A percentile compares a stretch with the other conserved stretches of the same genome.
These are phyloP conservation scores for Chauna torquata DNA, from an alignment of 2,113 vertebrate genomes.

Conservation along the genomic window DNA sequence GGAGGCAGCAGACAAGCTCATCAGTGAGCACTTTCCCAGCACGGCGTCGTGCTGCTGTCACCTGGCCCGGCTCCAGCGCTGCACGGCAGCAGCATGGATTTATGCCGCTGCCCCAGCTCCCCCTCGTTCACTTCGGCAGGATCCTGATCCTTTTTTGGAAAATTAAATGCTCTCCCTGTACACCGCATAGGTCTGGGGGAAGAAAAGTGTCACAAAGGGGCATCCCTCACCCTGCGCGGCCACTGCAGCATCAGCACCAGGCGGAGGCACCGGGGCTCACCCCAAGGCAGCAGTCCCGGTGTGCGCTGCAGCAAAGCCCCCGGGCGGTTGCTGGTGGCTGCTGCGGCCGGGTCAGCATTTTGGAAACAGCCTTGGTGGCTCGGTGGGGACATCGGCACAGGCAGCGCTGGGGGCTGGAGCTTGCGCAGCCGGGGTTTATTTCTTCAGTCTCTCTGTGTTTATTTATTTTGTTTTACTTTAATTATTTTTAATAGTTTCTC, in stretches of 20 bases:
- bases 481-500: not conserved
- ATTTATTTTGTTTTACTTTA: not conserved
- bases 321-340: too few relatives aligned
- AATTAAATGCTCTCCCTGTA: not conserved
- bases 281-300: too few relatives aligned
- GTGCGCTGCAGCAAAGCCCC: too few relatives aligned
- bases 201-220: too few relatives aligned
- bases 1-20: not conserved
- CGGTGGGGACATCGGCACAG: not conserved
- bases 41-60: not conserved
- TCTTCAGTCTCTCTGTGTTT: not conserved
- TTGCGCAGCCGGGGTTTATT: not conserved
- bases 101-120: not conserved
- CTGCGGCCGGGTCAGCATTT: fast-evolving
- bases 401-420: not conserved
- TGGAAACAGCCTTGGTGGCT: not conserved
- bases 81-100: fast-evolving
- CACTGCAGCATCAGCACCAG: not conserved
- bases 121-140: not conserved
- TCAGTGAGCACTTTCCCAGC: not conserved
- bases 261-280: too few relatives aligned
- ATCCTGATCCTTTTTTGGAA: not conserved
- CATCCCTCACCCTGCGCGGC: too few relatives aligned
- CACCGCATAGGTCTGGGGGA: not conserved
- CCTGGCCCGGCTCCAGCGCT: not conserved